These are phyloP conservation scores for Scomber colias DNA, from an alignment of 2,113 vertebrate genomes.

Conservation along the genomic window DNA sequence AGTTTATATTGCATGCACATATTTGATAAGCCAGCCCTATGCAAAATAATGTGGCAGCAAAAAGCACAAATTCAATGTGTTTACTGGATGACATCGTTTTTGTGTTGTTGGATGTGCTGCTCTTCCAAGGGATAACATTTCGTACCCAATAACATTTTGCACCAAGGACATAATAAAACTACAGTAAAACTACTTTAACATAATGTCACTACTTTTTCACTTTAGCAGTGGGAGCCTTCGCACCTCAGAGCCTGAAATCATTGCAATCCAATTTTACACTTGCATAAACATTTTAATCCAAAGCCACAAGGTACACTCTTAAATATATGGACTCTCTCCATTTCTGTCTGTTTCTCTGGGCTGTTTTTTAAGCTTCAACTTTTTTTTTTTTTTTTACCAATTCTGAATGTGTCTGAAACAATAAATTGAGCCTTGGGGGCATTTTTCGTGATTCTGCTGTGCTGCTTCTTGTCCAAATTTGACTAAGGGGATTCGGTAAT, in stretches of 20 bases:
- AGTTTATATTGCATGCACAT: neutral
- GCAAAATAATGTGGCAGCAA: neutral
- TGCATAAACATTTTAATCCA: slow-evolving; percentile 38
- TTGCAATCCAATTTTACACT: slow-evolving; percentile 13
- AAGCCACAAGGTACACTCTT: slow-evolving; percentile 34
- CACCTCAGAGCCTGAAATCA: neutral
- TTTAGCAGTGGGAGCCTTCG: neutral
- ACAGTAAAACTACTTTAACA: neutral
- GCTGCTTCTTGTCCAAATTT: slow-evolving; percentile 66
- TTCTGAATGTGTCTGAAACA: slow-evolving; percentile 46
- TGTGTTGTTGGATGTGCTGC: neutral
- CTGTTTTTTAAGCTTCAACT: slow-evolving; percentile 35
- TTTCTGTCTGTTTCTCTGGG: slow-evolving; percentile 14
- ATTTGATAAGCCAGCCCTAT: neutral
- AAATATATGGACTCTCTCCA: slow-evolving; percentile 14
- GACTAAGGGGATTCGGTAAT: slow-evolving; percentile 67
- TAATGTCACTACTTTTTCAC: slow-evolving; percentile 1
- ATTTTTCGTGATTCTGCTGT: slow-evolving; percentile 51
- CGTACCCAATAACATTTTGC: neutral
- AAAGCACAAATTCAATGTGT: neutral
- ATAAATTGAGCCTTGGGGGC: slow-evolving; percentile 56
- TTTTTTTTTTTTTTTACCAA: slow-evolving; percentile 36
- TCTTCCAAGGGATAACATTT: neutral
- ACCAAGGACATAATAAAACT: neutral
- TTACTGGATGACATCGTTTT: neutral